Evolutionary conservation across 1,140 invertebrate species (phyloP), one percentile per base, ranked within the genome.

Genomic region (Heliothis virescens): DNA sequence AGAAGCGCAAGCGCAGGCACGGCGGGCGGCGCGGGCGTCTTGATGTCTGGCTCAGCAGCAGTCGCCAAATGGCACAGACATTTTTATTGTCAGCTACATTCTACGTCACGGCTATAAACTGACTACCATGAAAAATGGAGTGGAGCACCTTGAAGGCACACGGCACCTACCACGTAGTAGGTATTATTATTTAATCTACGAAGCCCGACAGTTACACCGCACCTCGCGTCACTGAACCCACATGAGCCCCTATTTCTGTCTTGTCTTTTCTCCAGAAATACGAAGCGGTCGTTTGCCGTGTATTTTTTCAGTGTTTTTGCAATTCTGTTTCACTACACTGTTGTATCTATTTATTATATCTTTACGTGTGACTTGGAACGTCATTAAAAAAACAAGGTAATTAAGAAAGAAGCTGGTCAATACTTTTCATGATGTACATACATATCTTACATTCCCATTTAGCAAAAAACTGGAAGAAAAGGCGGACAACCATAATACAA

Each of bases 211-310:
- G 78, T 83, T 74, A 79, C 73, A 60, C 60, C 67, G 67, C 81
- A 77, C 80, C 59, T 78, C 86, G 83, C 90, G 90, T 92, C 89
- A 91, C 87, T 90, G 81, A 80, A 80, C 83, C 74, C 80, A 65
- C 78, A 63, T 73, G 86, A 89, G 86, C 88, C 86, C 82, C 89
- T 92, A 92, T 91, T 92, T 92, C 83, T 82, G 86, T 85, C 84
- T 86, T 90, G 90, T 91, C 86, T 87, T 89, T 91, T 92, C 88
- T 89, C 87, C 88, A 92, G 87, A 92, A 90, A 91, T 91, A 92
- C 81, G 79, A 80, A 77, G 80, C 62, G 82, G 81, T 83, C 79
- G 69, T 81, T 80, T 75, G 53, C 60, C 69, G 48, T 71, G 55
- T 76, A 55, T 76, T 62, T 76, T 63, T 79, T 81, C 59, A 13